Evolutionary conservation across 2,113 vertebrate species (phyloP), one percentile per base, ranked within the genome.

Genomic region (Nibea coibor): DNA sequence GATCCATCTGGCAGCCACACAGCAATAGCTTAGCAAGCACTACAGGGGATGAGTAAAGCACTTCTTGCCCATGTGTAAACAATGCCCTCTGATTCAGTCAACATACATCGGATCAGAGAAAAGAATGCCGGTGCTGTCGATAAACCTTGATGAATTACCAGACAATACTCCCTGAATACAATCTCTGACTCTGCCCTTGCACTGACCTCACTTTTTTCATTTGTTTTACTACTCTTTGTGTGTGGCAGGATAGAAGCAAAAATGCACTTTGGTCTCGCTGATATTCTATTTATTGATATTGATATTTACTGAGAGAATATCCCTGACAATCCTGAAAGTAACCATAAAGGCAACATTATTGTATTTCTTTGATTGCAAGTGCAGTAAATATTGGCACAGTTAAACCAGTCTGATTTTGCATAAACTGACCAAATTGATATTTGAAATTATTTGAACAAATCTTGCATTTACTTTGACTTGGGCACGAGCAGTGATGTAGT

Each of bases 1-100:
- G 71, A 84, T 88, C 75, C 85, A 82, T 87, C 56, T 83, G 68
- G 64, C 56, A 80, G 47, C 47, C 72, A 57, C 50, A 48, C 28
- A 56, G 53, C 68, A 54, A 16, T 50, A 68, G 54, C 70, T 39
- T 20, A 10, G 53, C 71, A 51, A 81, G 58, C 56, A 22, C 78
- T 74, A 26, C 45, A 87, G 16, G 28, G 75, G 78, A 87, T 77
- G 81, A 74, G 57, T 64, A 58, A 70, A 85, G 57, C 75, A 22
- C 61, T 58, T 61, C 22, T 72, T 59, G 28, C 57, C 50, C 16
- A 45, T 53, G 61, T 81, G 59, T 26, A 72, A 42, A 51, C 42
- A 59, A 4, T 62, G 20, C 16, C 56, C 16, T 58, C 53, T 69
- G 64, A 72, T 74, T 80, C 17, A 81, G 57, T 72, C 28, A 17